Conservation (phyloP, 2,888 invertebrate species). For the Epistrophe eligans region DNA sequence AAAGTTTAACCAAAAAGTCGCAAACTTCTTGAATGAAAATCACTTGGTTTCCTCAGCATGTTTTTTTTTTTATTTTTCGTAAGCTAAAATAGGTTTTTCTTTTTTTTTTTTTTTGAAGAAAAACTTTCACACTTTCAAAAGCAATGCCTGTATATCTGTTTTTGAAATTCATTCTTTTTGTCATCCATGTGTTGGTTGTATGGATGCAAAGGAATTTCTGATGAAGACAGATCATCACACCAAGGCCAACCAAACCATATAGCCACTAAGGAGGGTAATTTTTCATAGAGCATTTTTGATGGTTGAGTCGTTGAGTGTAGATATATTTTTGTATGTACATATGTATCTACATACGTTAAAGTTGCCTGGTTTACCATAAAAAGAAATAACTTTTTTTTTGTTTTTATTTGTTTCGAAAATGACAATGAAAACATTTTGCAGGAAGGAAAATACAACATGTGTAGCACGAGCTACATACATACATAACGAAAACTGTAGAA, state of each 20-base stretch:
- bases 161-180: slow-evolving; percentile 57
- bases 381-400: slow-evolving; percentile 45
- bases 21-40: slow-evolving; percentile 67
- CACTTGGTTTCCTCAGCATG: slow-evolving; percentile 23
- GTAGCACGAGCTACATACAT: slow-evolving; percentile 5
- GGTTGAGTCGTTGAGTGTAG: slow-evolving; percentile 27
- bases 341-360: background rate
- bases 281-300: slow-evolving; percentile 68
- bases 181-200: slow-evolving; percentile 40
- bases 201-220: slow-evolving; percentile 59
- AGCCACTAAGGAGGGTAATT: slow-evolving; percentile 71
- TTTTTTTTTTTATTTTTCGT: background rate
- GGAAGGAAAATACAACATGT: slow-evolving; percentile 32
- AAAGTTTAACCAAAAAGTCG: slow-evolving; percentile 61
- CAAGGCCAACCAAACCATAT: slow-evolving; percentile 34
- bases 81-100: background rate
- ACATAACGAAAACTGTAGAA: background rate
- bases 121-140: slow-evolving; percentile 59
- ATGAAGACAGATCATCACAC: slow-evolving; percentile 69
- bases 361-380: slow-evolving; percentile 56
- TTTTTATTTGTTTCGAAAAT: slow-evolving; percentile 28
- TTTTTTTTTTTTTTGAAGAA: background rate
- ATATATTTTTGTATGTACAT: background rate
- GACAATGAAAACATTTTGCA: slow-evolving; percentile 59
- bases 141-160: slow-evolving; percentile 36